Conservation (phyloP, 2,888 invertebrate species). For the Drosophila borealis region DNA sequence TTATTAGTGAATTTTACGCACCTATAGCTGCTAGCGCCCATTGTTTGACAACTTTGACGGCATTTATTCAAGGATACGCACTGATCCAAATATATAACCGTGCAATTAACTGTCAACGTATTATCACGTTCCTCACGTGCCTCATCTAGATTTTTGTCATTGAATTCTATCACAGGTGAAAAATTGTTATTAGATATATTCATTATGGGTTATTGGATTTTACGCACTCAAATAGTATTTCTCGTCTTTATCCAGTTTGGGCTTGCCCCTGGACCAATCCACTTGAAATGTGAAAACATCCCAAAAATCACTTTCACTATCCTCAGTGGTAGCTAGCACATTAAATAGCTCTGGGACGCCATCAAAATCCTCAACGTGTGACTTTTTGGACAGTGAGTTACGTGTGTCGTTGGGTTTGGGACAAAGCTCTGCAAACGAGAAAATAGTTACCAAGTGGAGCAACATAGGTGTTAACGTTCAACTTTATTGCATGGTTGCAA, state of each 20-base stretch:
- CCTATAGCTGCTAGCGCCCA: conserved; percentile 85
- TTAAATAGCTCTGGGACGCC: conserved; percentile 93
- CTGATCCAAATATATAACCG: conserved; percentile 95
- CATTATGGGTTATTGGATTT: background rate
- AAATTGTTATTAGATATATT: background rate
- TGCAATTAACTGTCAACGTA: conserved; percentile 92
- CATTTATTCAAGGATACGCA: conserved; percentile 96
- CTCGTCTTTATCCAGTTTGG: conserved; percentile 89
- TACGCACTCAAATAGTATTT: conserved; percentile 90
- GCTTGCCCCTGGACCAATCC: conserved; percentile 86
- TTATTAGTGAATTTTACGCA: conserved; percentile 27
- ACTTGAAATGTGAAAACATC: conserved; percentile 93
- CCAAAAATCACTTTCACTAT: conserved; percentile 88
- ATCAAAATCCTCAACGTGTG: conserved; percentile 94
- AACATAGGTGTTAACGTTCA: conserved; percentile 34
- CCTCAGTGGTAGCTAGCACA: conserved; percentile 90
- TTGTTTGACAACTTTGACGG: conserved; percentile 89
- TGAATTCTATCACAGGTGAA: conserved; percentile 86
- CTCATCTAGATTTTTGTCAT: conserved; percentile 88
- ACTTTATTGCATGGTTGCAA: conserved; percentile 21
- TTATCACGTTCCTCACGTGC: conserved; percentile 84
- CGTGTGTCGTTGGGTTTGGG: conserved; percentile 93
- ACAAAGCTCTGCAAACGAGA: conserved; percentile 90
- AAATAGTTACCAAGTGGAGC: background rate
- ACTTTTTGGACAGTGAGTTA: conserved; percentile 90